These are phyloP conservation scores for Dryadula phaetusa DNA, from an alignment of 2,888 invertebrate species.

Conservation along the genomic window DNA sequence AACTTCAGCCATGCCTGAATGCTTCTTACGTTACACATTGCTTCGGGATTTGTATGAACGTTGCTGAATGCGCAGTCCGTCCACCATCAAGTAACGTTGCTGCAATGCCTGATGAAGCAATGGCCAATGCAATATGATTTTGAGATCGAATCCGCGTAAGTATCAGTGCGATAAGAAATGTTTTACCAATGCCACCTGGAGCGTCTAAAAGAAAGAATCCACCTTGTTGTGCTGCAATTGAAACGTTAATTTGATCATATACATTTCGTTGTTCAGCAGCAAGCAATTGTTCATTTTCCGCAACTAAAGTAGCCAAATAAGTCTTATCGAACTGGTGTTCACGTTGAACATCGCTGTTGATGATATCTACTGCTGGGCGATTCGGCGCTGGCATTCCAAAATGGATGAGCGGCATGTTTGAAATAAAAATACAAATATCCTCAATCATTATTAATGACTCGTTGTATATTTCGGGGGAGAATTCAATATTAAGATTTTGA, in stretches of 20 bases:
- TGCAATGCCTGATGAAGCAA: too few species aligned
- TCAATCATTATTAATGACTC: slow-evolving; percentile 52
- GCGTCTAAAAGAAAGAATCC: slow-evolving; percentile 30
- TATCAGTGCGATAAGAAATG: slow-evolving; percentile 38
- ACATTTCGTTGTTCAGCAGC: slow-evolving; percentile 36
- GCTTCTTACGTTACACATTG: slow-evolving; percentile 45
- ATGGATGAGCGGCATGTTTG: slow-evolving; percentile 47
- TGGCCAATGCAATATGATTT: slow-evolving; percentile 3
- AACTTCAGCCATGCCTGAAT: slow-evolving; percentile 40
- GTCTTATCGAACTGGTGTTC: slow-evolving; percentile 47
- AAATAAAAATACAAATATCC: slow-evolving; percentile 50
- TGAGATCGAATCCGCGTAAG: slow-evolving; percentile 41
- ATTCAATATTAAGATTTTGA: slow-evolving; percentile 45
- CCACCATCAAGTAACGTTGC: slow-evolving; percentile 38
- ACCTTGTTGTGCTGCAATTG: slow-evolving; percentile 1
- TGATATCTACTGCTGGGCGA: not conserved
- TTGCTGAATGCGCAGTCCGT: too few species aligned
- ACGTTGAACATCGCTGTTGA: slow-evolving; percentile 31
- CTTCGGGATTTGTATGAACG: slow-evolving; percentile 41
- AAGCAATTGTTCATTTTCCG: slow-evolving; percentile 41
- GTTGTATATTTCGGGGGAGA: slow-evolving; percentile 50
- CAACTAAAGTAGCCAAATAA: slow-evolving; percentile 19
- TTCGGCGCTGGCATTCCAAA: slow-evolving; percentile 47
- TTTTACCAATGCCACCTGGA: slow-evolving; percentile 26
- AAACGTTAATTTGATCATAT: not conserved